These are phyloP conservation scores for Mythimna ferrago DNA, from an alignment of 2,888 invertebrate genomes.

Conservation along the genomic window DNA sequence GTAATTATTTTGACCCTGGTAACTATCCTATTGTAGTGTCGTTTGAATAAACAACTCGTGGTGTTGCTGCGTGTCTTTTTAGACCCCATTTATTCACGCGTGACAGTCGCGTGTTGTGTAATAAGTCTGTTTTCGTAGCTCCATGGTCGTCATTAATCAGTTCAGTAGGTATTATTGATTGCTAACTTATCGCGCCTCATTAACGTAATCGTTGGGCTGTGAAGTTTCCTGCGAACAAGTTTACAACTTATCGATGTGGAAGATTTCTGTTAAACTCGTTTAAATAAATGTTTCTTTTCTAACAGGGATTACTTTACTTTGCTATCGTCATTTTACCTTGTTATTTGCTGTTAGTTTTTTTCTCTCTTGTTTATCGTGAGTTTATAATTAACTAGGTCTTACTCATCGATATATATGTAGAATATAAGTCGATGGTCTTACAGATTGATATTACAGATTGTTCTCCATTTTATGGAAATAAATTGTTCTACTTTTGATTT, in stretches of 20 bases:
- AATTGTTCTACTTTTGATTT: not conserved
- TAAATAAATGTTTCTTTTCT: constrained; percentile 26
- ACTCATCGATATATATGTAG: not conserved
- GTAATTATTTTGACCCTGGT: no score
- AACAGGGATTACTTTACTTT: constrained; percentile 6
- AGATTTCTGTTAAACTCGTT: constrained; percentile 32
- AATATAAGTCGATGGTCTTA: no score
- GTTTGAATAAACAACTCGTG: not conserved
- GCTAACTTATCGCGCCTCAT: constrained; percentile 52
- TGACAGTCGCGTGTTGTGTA: constrained; percentile 2
- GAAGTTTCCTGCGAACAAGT: constrained; percentile 46
- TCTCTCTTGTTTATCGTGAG: not conserved
- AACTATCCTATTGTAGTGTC: no score
- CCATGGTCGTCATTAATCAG: constrained; percentile 49
- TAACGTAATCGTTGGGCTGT: constrained; percentile 33
- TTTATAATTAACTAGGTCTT: not conserved
- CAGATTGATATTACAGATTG: no score
- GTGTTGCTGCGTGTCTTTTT: not conserved
- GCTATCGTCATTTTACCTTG: not conserved
- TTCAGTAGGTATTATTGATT: constrained; percentile 53
- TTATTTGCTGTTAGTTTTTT: not conserved
- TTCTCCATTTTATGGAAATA: not conserved
- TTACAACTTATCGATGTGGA: constrained; percentile 39
- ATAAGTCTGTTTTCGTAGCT: constrained; percentile 43
- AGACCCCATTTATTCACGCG: not conserved